Evolutionary conservation across 2,888 invertebrate genomes (phyloP), one percentile per base, ranked within the genome.

Genomic region (Helicoverpa assulta): DNA sequence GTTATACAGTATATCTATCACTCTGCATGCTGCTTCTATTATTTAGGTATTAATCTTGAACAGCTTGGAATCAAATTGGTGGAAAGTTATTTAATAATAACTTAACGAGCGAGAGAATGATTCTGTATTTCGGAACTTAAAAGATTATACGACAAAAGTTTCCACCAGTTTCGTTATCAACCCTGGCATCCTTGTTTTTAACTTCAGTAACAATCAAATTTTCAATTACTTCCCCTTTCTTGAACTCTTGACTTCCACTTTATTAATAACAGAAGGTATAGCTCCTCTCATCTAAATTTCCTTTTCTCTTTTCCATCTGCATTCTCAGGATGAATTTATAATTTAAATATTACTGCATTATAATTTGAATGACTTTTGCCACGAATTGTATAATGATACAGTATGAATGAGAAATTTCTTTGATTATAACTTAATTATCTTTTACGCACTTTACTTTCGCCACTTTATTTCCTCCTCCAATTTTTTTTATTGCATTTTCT

Each of bases 11-110:
- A 90, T 91, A 88, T 94, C 92, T 93, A 84, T 91, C 93, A 94
- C 94, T 94, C 86, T 93, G 95, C 95, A 95, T 95, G 95, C 89
- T 83, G 95, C 95, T 95, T 95, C 91, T 92, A 90, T 91, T 91
- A 91, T 91, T 91, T 91, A 91, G 87, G 86, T 89, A 89, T 86
- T 91, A 88, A 91, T 87, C 91, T 86, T 75, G 58, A 74, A 81
- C 29, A 87, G 86, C 82, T 85, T 83, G 85, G 80, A 78, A 80
- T 83, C 87, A 91, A 93, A 88, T 86, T 89, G 79, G 86, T 92
- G 89, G 88, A 89, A 76, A 57, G 16, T 33, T 68, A 54, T 76
- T 67, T 21, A 64, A 58, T 67, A 67, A 63, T 70, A 62, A 68
- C 16, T 57, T 59, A 1, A 40, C 51, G 16, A 43, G 19, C 4